Evolutionary conservation across 1,140 invertebrate genomes (phyloP), one percentile per base, ranked within the genome.

Genomic region (Brachionus plicatilis): DNA sequence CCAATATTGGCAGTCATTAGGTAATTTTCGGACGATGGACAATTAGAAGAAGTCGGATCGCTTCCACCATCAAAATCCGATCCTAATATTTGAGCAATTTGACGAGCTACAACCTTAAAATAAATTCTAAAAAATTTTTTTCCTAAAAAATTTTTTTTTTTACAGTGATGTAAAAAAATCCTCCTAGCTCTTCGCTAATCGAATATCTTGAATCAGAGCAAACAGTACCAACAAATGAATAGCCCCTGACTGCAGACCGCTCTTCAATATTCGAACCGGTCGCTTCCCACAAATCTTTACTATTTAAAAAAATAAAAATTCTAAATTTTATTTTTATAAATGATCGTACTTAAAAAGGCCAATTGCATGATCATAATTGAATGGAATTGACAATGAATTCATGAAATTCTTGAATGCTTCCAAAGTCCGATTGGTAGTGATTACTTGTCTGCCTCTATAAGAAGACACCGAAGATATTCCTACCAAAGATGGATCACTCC

Each of bases 171-270:
- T 82, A 82, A 82, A 65, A 82, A 82, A 82, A 82, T 37, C 79
- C 79, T 24, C 79, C 79, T 65, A 82, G 33, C 12, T 82, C 79
- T 82, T 82, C 79, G 24, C 37, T 43, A n/a, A 82, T 82, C n/a
- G 79, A 82, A 37, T 65, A 82, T 47, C 43, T 82, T 29, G 43
- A 82, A 6, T 82, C 65, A 24, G 6, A 8, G 45, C 79, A 82
- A 43, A 82, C 41, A 8, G n/a, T 29, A 27, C 37, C 53, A 24
- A 66, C 24, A 45, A 7, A 82, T 24, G 79, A 82, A 82, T 37
- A 82, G 3, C 79, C 79, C 41, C 27, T 14, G 4, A 37, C 65
- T 20, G 17, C 11, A 12, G 79, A 82, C 33, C 79, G n/a, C 24
- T 82, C 79, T 65, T 82, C 79, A 14, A 56, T 24, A 65, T 20